Evolutionary conservation across 2,113 vertebrate genomes (phyloP).

Genomic region (Petroica traversi): DNA sequence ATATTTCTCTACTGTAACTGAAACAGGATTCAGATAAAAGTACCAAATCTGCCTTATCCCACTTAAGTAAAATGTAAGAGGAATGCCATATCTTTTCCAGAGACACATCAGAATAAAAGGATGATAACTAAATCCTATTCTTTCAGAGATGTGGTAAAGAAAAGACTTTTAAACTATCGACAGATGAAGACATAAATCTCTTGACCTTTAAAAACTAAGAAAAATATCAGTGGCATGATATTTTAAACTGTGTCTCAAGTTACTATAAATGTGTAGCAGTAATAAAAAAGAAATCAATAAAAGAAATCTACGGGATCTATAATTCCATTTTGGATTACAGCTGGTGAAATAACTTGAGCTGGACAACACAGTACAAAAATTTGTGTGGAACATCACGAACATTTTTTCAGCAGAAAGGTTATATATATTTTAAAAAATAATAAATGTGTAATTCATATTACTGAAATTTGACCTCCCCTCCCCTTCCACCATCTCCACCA

Average conservation of each 20-base stretch:
- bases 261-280: not conserved
- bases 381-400: not conserved
- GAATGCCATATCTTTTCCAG: not conserved
- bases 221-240: not conserved
- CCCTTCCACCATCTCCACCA: fast-evolving
- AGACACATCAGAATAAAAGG: not conserved
- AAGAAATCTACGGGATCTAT: not conserved
- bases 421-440: not conserved
- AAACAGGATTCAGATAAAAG: not conserved
- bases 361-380: not conserved
- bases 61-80: not conserved
- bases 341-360: not conserved
- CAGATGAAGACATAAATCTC: not conserved
- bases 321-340: not conserved
- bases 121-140: not conserved
- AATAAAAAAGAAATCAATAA: not conserved
- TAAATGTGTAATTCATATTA: not conserved
- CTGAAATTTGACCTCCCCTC: not conserved
- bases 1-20: not conserved
- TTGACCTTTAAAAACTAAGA: not conserved
- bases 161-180: not conserved
- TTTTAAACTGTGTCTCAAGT: not conserved
- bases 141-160: not conserved
- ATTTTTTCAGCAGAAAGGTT: not conserved
- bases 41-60: not conserved